Conservation (phyloP, 2,113 vertebrate genomes). For the sheep (Ovis aries) region ARS-UI_Ramb_v3.0 NC_056070.1:35854001-35854500, state of each 20-base stretch:
- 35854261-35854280: neutral
- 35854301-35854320: neutral
- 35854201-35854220: neutral
- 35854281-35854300: neutral
- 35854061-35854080: slow-evolving; percentile 49
- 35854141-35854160: neutral
- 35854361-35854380: neutral
- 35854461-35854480: too few relatives aligned
- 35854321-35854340: neutral
- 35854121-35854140: neutral
- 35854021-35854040: neutral
- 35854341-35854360: neutral
- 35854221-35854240: neutral
- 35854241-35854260: neutral
- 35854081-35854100: slow-evolving; percentile 6
- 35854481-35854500: too few relatives aligned
- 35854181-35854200: neutral
- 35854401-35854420: neutral
- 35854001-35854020: slow-evolving; percentile 61
- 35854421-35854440: too few relatives aligned
- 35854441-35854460: too few relatives aligned
- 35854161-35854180: neutral
- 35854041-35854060: slow-evolving; percentile 22
- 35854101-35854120: neutral
- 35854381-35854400: neutral